Conservation (phyloP, 2,888 invertebrate genomes). For the Drosophila maculinotata region DNA sequence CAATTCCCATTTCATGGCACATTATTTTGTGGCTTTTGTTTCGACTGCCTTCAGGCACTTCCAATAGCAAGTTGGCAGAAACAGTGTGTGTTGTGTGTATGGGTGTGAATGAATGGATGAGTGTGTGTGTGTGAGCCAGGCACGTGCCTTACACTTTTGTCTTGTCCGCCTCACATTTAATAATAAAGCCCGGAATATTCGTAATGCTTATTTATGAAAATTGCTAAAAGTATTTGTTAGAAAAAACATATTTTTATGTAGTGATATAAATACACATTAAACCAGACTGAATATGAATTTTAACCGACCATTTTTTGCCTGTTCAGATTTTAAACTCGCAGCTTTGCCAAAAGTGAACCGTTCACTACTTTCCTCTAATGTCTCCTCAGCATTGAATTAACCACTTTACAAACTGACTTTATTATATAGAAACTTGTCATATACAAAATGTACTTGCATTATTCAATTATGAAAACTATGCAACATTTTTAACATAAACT, state of each 20-base stretch:
- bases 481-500: not conserved
- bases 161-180: constrained; percentile 56
- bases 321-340: too few relatives aligned
- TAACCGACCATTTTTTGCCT: too few relatives aligned
- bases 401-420: too few relatives aligned
- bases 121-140: constrained; percentile 22
- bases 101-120: constrained; percentile 21
- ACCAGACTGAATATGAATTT: too few relatives aligned
- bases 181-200: constrained; percentile 58
- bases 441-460: too few relatives aligned
- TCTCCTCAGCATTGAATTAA: too few relatives aligned
- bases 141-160: constrained; percentile 54
- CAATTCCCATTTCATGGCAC: constrained; percentile 82
- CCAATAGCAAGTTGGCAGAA: constrained; percentile 35
- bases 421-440: too few relatives aligned
- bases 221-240: constrained; percentile 2
- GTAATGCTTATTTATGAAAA: constrained; percentile 65
- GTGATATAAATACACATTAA: not conserved
- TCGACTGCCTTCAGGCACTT: constrained; percentile 56
- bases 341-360: too few relatives aligned
- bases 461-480: not conserved
- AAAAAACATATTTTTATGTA: not conserved
- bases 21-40: constrained; percentile 82
- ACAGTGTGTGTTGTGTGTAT: constrained; percentile 1
- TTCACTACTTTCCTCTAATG: too few relatives aligned